Percentiles rank a stretch among this genome's conserved stretches.
Evolutionary conservation across 2,797 vertebrate species (phyloP).

Genomic region (Chaetophractus vellerosus): DNA sequence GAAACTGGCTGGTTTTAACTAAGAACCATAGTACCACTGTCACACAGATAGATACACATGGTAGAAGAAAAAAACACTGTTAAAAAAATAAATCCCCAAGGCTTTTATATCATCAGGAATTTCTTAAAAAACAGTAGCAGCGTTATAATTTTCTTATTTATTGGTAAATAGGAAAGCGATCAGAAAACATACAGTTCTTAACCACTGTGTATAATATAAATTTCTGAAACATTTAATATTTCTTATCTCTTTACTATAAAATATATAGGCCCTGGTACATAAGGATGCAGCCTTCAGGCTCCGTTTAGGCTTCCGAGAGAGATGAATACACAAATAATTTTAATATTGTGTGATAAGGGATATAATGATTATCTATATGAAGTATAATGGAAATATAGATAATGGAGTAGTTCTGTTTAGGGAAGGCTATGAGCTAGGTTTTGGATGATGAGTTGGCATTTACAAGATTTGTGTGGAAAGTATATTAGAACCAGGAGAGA

Average conservation of each 20-base stretch:
- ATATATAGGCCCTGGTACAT: background rate
- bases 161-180: background rate
- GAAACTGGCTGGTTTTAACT: conserved; percentile 52
- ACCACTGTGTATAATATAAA: background rate
- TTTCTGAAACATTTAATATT: conserved; percentile 63
- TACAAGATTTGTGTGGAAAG: background rate
- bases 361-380: background rate
- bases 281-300: background rate
- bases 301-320: background rate
- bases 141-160: background rate
- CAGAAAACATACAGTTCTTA: conserved; percentile 45
- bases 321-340: background rate
- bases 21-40: background rate
- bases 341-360: background rate
- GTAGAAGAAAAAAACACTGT: conserved; percentile 30
- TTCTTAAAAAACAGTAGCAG: background rate
- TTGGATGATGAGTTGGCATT: conserved; percentile 14
- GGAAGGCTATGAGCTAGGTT: background rate
- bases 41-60: background rate
- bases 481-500: conserved; percentile 34
- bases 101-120: background rate
- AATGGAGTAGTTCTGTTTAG: background rate
- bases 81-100: background rate
- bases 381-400: background rate
- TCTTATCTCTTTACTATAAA: background rate